Evolutionary conservation across 2,113 vertebrate species (phyloP), one percentile per base, ranked within the genome.

Genomic region (Nicator chloris): DNA sequence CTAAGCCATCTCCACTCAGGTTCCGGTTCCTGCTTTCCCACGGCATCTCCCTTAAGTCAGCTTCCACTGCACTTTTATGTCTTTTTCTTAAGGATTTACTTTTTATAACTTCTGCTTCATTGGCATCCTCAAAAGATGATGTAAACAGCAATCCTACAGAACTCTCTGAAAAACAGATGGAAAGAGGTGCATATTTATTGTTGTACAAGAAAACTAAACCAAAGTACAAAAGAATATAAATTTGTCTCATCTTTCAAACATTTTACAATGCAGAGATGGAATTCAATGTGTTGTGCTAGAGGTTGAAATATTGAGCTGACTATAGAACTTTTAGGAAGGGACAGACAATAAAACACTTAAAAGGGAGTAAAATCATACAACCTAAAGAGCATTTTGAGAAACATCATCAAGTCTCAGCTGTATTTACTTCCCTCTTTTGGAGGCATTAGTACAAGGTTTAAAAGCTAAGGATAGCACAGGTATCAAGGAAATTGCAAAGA

Each of bases 131-230:
- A 97, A 98, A 98, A 68, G 98, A 97, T 50, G 98, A 98, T 13
- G 98, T 97, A 89, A 99, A 98, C 39, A 99, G 97, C 50, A 99
- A 97, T 23, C 98, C 98, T 31, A 98, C 98, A 42, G 98, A 96
- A 26, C 97, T 98, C 85, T 97, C 99, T 98, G 95, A 83, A 97
- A 97, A 95, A 61, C 39, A 95, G 33, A 73, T 22, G 11, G 72
- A 79, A 87, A 33, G 54, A 94, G 40, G 61, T 42, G 77, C 37
- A 47, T 51, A 69, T 70, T 70, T 96, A 56, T 71, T 79, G 61
- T 11, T 35, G 60, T 13, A 50, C 54, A 96, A 60, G 63, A 91
- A 93, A 73, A 95, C n/a, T 6, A 28, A 88, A 75, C 8, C 21
- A 49, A 92, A 81, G 12, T 19, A 75, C 40, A 61, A 12, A 54